Percentiles rank a stretch among this genome's conserved stretches.
Evolutionary conservation across 1,140 invertebrate species (phyloP).

Genomic region (Drosophila pachea): DNA sequence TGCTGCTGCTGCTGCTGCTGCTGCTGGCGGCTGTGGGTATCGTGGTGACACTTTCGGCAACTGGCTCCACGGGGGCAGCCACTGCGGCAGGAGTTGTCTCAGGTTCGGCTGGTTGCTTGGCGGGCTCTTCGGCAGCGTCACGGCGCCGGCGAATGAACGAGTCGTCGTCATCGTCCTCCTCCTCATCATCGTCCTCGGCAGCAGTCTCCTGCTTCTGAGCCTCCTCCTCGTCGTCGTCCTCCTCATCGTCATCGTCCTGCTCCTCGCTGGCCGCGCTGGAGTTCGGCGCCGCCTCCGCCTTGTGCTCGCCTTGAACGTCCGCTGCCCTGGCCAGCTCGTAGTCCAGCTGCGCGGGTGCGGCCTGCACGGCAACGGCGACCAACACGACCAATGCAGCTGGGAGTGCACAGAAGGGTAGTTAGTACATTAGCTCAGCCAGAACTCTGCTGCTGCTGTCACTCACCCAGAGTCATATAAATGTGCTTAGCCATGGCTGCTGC

Average conservation of each 20-base stretch:
- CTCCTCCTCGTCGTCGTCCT: constrained; percentile 35
- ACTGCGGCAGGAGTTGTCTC: background rate
- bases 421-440: constrained; percentile 2
- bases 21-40: constrained; percentile 5
- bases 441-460: constrained; percentile 13
- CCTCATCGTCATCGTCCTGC: constrained; percentile 17
- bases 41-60: constrained; percentile 34
- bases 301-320: constrained; percentile 27
- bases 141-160: constrained; percentile 51
- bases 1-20: background rate
- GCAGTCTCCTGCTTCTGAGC: constrained; percentile 40
- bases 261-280: constrained; percentile 55
- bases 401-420: background rate
- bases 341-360: constrained; percentile 36
- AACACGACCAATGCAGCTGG: constrained; percentile 52
- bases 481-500: constrained; percentile 55
- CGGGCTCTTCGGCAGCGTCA: constrained; percentile 29
- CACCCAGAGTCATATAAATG: constrained; percentile 57
- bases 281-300: constrained; percentile 25
- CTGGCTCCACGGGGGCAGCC: background rate
- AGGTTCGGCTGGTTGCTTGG: constrained; percentile 21
- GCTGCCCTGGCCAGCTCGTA: constrained; percentile 16
- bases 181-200: constrained; percentile 49
- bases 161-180: constrained; percentile 46
- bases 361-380: constrained; percentile 36